A percentile compares a stretch with the other conserved stretches of the same genome.
phyloP scores from a whole-genome alignment of 1,140 invertebrate species.

The Polypedilum pembai region DNA sequence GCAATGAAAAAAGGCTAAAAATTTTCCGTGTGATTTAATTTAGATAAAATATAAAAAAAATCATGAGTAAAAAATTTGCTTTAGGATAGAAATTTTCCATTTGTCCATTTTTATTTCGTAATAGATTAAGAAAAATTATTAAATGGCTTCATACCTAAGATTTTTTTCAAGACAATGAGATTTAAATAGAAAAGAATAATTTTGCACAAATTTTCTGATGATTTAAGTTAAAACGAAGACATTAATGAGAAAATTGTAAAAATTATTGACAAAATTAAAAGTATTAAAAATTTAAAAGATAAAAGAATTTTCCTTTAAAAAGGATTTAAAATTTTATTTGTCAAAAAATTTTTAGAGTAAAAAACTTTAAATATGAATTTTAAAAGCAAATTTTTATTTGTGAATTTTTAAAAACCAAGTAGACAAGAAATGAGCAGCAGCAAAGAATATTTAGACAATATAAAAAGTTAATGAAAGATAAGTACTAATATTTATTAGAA shows the following conservation, averaged over 20 bases:
- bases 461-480: no score
- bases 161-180: not conserved
- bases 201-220: not conserved
- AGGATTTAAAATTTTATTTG: no score
- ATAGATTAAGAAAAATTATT: not conserved
- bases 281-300: not conserved
- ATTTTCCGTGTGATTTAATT: no score
- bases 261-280: not conserved
- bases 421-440: no score
- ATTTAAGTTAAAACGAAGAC: not conserved
- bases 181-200: not conserved
- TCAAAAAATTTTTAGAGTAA: no score
- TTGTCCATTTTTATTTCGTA: not conserved
- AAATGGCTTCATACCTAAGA: conserved; percentile 4
- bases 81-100: not conserved
- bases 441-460: no score
- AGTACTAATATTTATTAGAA: no score
- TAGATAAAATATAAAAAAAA: no score
- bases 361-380: not conserved
- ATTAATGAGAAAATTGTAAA: not conserved
- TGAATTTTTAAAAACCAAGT: no score
- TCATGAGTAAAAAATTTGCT: not conserved
- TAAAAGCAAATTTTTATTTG: no score
- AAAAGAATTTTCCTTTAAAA: no score
- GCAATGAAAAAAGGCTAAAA: no score